Evolutionary conservation across 2,797 vertebrate species (phyloP), one percentile per base, ranked within the genome.

Genomic region (Cephalopachus bancanus): DNA sequence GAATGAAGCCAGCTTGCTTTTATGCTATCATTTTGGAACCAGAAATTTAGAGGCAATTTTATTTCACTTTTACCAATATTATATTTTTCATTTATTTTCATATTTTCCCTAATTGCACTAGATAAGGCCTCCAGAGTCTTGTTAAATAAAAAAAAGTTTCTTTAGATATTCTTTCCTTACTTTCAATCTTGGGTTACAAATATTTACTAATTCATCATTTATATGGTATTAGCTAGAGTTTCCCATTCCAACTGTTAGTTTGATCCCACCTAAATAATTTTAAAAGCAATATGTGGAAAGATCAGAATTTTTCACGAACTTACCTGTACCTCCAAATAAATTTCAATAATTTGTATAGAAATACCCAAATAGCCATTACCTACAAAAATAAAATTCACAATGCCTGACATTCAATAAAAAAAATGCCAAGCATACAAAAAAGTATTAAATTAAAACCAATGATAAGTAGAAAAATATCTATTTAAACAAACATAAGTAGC

Each of bases 61-160:
- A 80, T 9, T 65, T 67, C 51, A 49, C 8, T 24, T 3, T 72
- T 86, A 49, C 26, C 14, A 55, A n/a, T 26, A 28, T 30, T 71
- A 28, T 26, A 2, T 3, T 4, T 71, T 44, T 76, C 19, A 69
- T 81, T 57, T 12, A 30, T 71, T 83, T 83, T 69, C 24, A 44
- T 37, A 59, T 22, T 44, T 64, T 57, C 55, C 16, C 8, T 80
- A 71, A 30, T 64, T 86, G 11, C 26, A 71, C 4, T 57, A 55
- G 19, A 49, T 20, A 49, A 3, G 1, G 30, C 9, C 10, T 51
- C 2, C 2, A 28, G n/a, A 24, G 37, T 1, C 28, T 10, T 49
- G 16, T 4, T n/a, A 12, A 55, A 55, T 53, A 86, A 55, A 44
- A 92, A 74, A 16, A 10, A 2, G 28, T 57, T 8, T 51, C 7